Evolutionary conservation across 2,888 invertebrate species (phyloP).

Genomic region (Uropetala carovei): DNA sequence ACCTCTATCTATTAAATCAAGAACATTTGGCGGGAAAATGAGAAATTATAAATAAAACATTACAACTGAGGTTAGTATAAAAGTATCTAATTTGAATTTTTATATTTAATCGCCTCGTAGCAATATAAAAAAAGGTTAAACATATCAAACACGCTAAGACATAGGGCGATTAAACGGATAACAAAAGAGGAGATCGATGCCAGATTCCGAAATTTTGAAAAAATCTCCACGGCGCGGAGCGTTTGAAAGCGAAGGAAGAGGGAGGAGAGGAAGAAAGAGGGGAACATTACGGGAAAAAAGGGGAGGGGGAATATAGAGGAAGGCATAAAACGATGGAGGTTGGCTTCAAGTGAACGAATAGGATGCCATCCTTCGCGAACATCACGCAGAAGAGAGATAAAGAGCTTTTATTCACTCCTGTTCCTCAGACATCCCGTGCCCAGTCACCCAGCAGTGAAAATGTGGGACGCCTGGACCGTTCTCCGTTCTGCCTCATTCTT

Average conservation of each 20-base stretch:
- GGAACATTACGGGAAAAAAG: background rate
- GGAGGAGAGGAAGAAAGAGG: background rate
- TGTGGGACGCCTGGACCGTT: conserved; percentile 63
- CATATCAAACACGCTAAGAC: too few relatives aligned
- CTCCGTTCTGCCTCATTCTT: conserved; percentile 56
- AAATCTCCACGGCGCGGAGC: background rate
- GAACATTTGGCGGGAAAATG: too few relatives aligned
- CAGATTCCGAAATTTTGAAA: background rate
- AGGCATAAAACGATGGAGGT: background rate
- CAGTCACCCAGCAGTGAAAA: conserved; percentile 63
- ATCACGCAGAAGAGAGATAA: background rate
- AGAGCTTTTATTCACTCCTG: conserved; percentile 36
- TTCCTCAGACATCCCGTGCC: conserved; percentile 31
- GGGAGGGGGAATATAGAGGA: background rate
- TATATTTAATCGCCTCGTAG: too few relatives aligned
- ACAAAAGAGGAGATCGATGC: too few relatives aligned
- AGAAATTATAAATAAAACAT: too few relatives aligned
- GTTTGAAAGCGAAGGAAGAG: background rate
- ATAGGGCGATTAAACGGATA: too few relatives aligned
- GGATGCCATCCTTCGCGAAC: background rate
- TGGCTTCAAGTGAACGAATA: background rate
- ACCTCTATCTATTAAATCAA: too few relatives aligned
- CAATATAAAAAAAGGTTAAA: too few relatives aligned
- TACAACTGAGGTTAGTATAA: too few relatives aligned
- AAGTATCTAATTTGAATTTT: too few relatives aligned